A percentile compares a stretch with the other conserved stretches of the same genome.
Conservation (phyloP, 2,113 vertebrate genomes). For the Aepyceros melampus region DNA sequence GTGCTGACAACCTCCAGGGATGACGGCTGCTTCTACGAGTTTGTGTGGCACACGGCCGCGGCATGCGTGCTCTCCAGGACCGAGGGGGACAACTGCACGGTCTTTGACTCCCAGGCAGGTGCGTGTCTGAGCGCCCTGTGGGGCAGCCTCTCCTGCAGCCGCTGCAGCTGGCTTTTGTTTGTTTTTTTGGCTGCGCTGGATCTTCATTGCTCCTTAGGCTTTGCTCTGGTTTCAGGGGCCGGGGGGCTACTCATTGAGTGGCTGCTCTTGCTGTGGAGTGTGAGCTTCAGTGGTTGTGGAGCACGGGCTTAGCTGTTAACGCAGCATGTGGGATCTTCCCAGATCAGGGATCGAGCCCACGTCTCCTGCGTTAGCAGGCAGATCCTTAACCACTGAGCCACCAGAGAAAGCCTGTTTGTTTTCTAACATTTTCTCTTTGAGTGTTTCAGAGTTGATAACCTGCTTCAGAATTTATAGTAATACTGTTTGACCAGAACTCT, state of each 20-base stretch:
- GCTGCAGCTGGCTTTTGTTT: background rate
- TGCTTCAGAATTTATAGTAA: background rate
- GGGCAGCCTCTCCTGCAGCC: fast-evolving
- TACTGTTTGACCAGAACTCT: background rate
- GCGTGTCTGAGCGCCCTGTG: slow-evolving; percentile 15
- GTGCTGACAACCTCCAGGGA: slow-evolving; percentile 80
- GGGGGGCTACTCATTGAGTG: background rate
- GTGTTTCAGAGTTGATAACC: background rate
- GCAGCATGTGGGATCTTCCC: background rate
- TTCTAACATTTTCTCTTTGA: background rate
- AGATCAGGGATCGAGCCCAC: background rate
- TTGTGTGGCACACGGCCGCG: slow-evolving; percentile 93
- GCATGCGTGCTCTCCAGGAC: slow-evolving; percentile 92
- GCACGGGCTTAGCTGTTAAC: background rate
- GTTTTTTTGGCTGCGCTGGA: background rate
- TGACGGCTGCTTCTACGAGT: slow-evolving; percentile 84
- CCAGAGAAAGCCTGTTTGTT: background rate
- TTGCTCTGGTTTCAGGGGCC: background rate
- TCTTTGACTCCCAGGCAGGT: slow-evolving; percentile 92
- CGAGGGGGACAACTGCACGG: slow-evolving; percentile 89
- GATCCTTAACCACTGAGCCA: background rate
- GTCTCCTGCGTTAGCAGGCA: background rate
- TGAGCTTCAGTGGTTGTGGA: background rate
- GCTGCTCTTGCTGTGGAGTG: background rate
- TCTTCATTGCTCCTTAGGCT: background rate